A percentile compares a stretch with the other conserved stretches of the same genome.
Conservation (phyloP, 2,888 invertebrate genomes). For the Ligdia adustata region DNA sequence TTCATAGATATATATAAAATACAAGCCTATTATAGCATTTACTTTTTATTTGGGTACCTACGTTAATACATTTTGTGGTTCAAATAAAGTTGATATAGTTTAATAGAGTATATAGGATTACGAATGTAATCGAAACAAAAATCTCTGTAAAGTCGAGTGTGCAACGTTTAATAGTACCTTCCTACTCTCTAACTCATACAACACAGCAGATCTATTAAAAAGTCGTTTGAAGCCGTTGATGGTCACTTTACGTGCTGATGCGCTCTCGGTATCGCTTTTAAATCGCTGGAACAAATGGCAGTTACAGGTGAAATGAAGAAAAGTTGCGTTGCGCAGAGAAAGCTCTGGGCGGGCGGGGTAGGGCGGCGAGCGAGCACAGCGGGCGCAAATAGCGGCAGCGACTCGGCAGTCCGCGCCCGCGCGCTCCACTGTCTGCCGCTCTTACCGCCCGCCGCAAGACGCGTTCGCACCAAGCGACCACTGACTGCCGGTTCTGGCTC, state of each 20-base stretch:
- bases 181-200: too few species aligned
- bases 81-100: too few species aligned
- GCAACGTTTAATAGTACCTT: too few species aligned
- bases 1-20: too few species aligned
- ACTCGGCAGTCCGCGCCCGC: constrained; percentile 58
- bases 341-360: constrained; percentile 72
- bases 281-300: constrained; percentile 23
- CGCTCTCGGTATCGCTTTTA: constrained; percentile 6
- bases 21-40: too few species aligned
- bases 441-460: constrained; percentile 16
- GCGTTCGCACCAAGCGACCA: constrained; percentile 25
- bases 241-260: constrained; percentile 20
- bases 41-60: too few species aligned
- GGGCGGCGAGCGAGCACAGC: constrained; percentile 70
- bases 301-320: constrained; percentile 61
- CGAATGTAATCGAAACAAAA: background rate
- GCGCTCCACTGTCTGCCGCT: constrained; percentile 44
- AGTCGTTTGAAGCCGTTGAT: constrained; percentile 15
- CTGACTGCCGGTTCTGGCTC: constrained; percentile 18
- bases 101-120: too few species aligned
- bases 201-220: constrained; percentile 4
- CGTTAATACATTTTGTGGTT: too few species aligned
- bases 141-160: too few species aligned
- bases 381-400: constrained; percentile 78
- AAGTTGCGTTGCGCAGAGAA: constrained; percentile 78